A percentile compares a stretch with the other conserved stretches of the same genome.
phyloP scores from a whole-genome alignment of 2,797 vertebrate genomes.

The Huso huso region DNA sequence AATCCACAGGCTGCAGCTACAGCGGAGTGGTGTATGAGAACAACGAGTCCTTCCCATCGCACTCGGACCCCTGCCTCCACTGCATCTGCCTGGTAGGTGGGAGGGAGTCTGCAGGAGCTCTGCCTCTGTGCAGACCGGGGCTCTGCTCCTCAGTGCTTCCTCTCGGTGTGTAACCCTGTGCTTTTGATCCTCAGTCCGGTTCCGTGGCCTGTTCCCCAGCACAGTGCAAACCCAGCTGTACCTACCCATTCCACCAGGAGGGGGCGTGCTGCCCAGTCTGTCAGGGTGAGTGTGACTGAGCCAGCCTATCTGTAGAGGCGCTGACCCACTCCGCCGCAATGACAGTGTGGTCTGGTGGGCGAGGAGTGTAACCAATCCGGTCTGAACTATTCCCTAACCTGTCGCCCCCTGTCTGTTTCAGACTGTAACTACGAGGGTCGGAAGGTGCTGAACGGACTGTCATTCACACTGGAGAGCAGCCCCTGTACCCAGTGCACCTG shows the following conservation, averaged over 20 bases:
- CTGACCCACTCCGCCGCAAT: neutral
- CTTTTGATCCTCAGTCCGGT: constrained; percentile 48
- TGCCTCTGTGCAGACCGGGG: rapidly evolving
- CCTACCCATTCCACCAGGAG: constrained; percentile 66
- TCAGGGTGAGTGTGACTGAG: constrained; percentile 38
- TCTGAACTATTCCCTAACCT: neutral
- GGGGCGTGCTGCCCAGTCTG: constrained; percentile 63
- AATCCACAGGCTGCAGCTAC: constrained; percentile 56
- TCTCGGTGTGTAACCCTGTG: neutral
- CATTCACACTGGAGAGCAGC: constrained; percentile 50
- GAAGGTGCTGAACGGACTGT: constrained; percentile 58
- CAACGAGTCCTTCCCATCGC: constrained; percentile 60
- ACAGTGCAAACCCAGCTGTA: constrained; percentile 57
- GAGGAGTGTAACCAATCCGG: neutral
- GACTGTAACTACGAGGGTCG: constrained; percentile 65
- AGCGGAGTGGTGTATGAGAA: constrained; percentile 57
- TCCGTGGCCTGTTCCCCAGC: constrained; percentile 63
- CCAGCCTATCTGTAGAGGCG: rapidly evolving
- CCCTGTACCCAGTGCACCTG: constrained; percentile 58
- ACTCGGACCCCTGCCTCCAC: constrained; percentile 58
- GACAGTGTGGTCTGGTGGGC: neutral
- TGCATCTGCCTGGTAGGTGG: constrained; percentile 64
- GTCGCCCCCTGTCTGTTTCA: constrained; percentile 17
- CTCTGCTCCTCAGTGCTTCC: neutral
- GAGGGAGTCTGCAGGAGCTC: neutral